Base-by-base conservation (phyloP, 2,113 vertebrate genomes). In the Prionailurus viverrinus region DNA sequence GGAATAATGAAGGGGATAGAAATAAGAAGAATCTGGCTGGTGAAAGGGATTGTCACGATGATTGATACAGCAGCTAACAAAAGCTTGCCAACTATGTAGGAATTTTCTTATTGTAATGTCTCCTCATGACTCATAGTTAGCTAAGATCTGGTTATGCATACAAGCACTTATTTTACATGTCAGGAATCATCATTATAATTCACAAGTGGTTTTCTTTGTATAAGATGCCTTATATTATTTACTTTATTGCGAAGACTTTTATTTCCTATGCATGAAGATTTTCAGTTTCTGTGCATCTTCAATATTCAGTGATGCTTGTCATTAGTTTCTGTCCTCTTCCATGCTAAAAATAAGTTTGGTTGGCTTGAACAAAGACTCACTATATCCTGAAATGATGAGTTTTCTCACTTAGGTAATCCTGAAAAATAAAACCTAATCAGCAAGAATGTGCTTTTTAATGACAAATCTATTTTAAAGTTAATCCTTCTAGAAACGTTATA, bases 101-200 rank as follows among this genome's bases (percentile, higher is more conserved):
- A 87, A 94, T 86, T 90, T 96, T 91, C 63, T 87, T 94, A 95
- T 96, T 95, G 61, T 61, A 89, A 89, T 83, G 21, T 89, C 25
- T 92, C 33, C 48, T 86, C 41, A 45, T 69, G 31, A 36, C 31
- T 84, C 68, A 74, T 33, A 55, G 71, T 79, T 81, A 78, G 39
- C n/a, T 63, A 51, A 53, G 55, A 74, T 66, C 93, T 89, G 33
- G 36, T 74, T 94, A 88, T 68, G 25, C 31, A 89, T 55, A 80
- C 7, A 66, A 55, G 39, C 11, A 89, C 15, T 89, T 87, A 82
- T 74, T 97, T 89, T 86, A 78, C 11, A 94, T 92, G 48, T 48
- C 74, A 87, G 16, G 39, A 19, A 73, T 86, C n/a, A 36, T 94
- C 45, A 74, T 87, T 96, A 53, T 84, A 68, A 90, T 96, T 92